Evolutionary conservation across 2,888 invertebrate genomes (phyloP), one percentile per base, ranked within the genome.

Genomic region (Trilocha varians): DNA sequence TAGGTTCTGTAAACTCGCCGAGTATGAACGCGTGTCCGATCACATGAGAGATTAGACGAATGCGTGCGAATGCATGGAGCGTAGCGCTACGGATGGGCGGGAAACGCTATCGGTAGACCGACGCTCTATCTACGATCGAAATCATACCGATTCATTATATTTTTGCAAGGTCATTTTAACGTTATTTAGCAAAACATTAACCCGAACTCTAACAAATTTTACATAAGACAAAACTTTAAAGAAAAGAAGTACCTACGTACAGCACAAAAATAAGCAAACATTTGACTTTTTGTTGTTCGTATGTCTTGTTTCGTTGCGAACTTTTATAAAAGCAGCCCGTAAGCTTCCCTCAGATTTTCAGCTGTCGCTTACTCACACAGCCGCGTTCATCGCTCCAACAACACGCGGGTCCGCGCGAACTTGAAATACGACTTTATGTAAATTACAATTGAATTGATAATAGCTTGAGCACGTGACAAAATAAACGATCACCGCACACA

Each of bases 11-110:
- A 80, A 83, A 83, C 77, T 73, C 77, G 78, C 67, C 66, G 80
- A 78, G 65, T 78, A 69, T 70, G 62, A 56, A 73, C 73, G 73
- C 70, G 72, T 76, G 66, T 73, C 70, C 66, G 83, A 83, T 83
- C 77, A 73, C 71, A 78, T 73, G 79, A 65, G 71, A 80, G 83
- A 85, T 85, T 84, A 83, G 76, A 68, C 57, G 70, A 78, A 80
- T 78, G 79, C 83, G 79, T 82, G 80, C 78, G 82, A 79, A 80
- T 78, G 78, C 80, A 78, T 73, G 75, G 70, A 72, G 66, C 65
- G 65, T 63, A 58, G 65, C 62, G 65, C 67, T 69, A 69, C 71
- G 72, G 74, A 74, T 78, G 76, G 75, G 78, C 78, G 79, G 78
- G 70, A 78, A 79, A 72, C 62, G 69, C 62, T 65, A 64, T 62